Evolutionary conservation across 2,888 invertebrate genomes (phyloP), one percentile per base, ranked within the genome.

Genomic region (Ryuthela nishihirai): DNA sequence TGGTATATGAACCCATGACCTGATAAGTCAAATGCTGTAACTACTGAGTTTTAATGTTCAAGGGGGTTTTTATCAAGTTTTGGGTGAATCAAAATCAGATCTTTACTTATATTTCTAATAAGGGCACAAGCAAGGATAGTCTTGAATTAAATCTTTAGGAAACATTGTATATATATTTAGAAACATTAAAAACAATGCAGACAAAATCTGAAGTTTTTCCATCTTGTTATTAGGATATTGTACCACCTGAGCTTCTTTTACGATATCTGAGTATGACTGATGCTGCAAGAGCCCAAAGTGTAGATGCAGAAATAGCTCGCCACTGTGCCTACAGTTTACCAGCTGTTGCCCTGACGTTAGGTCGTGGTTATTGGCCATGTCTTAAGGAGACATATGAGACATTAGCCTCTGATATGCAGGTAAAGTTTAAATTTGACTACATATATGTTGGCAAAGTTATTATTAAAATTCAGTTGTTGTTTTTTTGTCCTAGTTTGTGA

Each of bases 321-420:
- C 82, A 84, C 71, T 87, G 88, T 75, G 88, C 87, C 44, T 87
- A 83, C 74, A 84, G 83, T 70, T 78, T 89, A 68, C 88, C 88
- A 1, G 88, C 88, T 1, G 87, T 89, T 4, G 85, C 83, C 17
- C 78, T 84, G 63, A 88, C 88, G 0, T 75, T 89, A 10, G 87
- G 84, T n/a, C 74, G 77, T 35, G 72, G 78, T 66, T 83, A 86
- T 72, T 88, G 88, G 87, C 79, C 81, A 45, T 75, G 84, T 49
- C 73, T 88, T 10, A 81, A 81, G 69, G 76, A 80, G 23, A 80
- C 85, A 0, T 85, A 85, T 67, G 79, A 81, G 67, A 76, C 77
- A 23, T 74, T 88, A 50, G 84, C 86, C 2, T 76, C 79, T 42
- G 83, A 85, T 69, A 79, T 80, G 73, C 80, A 79, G 75, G 80